phyloP scores from a whole-genome alignment of 2,113 vertebrate species.

The Cyprinodon tularosa region DNA sequence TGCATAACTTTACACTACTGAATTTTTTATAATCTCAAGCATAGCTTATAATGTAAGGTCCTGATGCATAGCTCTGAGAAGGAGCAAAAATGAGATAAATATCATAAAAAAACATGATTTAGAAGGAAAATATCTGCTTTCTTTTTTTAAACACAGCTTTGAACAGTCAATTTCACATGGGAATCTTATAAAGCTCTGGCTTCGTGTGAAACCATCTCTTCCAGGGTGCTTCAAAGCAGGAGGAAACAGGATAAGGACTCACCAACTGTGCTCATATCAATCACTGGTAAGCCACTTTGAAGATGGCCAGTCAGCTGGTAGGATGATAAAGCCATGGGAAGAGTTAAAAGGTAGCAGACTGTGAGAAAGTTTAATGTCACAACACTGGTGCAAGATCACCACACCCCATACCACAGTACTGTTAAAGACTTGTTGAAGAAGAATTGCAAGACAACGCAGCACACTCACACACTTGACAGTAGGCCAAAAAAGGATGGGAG shows the following conservation, averaged over 20 bases:
- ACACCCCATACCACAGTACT: constrained; percentile 1
- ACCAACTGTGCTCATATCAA: constrained; percentile 53
- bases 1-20: too few relatives aligned
- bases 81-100: background rate
- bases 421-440: background rate
- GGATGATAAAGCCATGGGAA: constrained; percentile 51
- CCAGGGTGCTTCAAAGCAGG: constrained; percentile 42
- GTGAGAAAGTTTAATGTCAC: constrained; percentile 42
- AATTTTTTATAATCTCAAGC: background rate
- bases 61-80: background rate
- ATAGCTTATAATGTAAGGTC: background rate
- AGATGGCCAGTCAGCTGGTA: constrained; percentile 57
- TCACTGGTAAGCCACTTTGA: constrained; percentile 54
- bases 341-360: constrained; percentile 29
- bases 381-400: constrained; percentile 1
- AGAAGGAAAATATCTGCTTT: background rate
- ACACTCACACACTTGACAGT: background rate
- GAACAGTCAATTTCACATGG: constrained; percentile 9
- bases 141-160: background rate
- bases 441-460: background rate
- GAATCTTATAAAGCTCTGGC: constrained; percentile 38
- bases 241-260: constrained; percentile 53
- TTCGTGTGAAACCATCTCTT: constrained; percentile 54
- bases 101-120: background rate
- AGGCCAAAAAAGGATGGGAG: constrained; percentile 31